Evolutionary conservation across 2,888 invertebrate species (phyloP).

Genomic region (Drosophila setosimentum): DNA sequence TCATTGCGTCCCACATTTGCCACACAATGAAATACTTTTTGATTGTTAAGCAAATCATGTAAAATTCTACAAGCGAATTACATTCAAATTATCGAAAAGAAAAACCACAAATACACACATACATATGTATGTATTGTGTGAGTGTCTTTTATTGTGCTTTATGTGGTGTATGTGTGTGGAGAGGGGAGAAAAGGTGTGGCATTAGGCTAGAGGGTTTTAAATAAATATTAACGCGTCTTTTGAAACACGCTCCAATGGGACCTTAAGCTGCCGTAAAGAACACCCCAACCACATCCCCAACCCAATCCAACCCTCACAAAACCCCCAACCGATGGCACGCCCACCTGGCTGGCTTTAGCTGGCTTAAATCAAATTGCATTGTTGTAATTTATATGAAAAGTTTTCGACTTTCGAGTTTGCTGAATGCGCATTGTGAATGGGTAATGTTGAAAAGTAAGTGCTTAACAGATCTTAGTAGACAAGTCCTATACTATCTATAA

Average conservation of each 20-base stretch:
- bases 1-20: background rate
- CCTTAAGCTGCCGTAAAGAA: conserved; percentile 36
- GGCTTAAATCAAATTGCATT: conserved; percentile 60
- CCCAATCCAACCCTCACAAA: background rate
- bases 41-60: conserved; percentile 76
- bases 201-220: conserved; percentile 56
- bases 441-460: conserved; percentile 16
- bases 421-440: conserved; percentile 24
- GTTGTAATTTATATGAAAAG: conserved; percentile 77
- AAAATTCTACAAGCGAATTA: conserved; percentile 73
- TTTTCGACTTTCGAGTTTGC: conserved; percentile 52
- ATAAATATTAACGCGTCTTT: conserved; percentile 66
- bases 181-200: conserved; percentile 16
- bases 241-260: conserved; percentile 37
- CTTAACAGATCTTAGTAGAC: conserved; percentile 22
- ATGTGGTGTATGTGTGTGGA: conserved; percentile 3
- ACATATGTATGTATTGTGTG: conserved; percentile 18
- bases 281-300: background rate
- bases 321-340: conserved; percentile 5
- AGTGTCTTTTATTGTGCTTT: conserved; percentile 20
- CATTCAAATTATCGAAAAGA: conserved; percentile 69
- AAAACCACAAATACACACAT: conserved; percentile 6
- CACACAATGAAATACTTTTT: conserved; percentile 47
- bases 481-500: background rate
- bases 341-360: conserved; percentile 35